Conservation (phyloP, 1,140 invertebrate genomes). For the Calliopsis andreniformis region DNA sequence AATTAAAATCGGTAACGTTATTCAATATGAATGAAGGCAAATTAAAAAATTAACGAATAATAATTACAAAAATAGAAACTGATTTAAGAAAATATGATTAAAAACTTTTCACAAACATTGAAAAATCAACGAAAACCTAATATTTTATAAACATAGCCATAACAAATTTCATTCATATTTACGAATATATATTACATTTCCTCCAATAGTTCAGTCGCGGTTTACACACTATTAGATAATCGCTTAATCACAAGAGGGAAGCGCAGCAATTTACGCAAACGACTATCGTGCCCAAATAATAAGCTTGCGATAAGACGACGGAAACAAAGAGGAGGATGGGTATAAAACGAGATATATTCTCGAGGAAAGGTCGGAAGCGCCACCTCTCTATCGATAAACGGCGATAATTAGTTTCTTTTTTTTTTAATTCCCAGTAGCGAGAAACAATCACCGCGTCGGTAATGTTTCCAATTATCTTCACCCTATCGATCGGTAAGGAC, state of each 20-base stretch:
- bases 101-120: too few relatives aligned
- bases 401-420: slow-evolving; percentile 20
- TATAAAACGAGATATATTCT: not conserved
- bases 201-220: too few relatives aligned
- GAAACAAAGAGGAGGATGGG: not conserved
- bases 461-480: slow-evolving; percentile 39
- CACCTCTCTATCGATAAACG: slow-evolving; percentile 38
- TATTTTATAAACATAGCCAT: too few relatives aligned
- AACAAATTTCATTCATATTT: too few relatives aligned
- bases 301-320: not conserved
- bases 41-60: too few relatives aligned
- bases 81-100: too few relatives aligned
- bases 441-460: slow-evolving; percentile 34
- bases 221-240: not conserved
- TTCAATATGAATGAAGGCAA: too few relatives aligned
- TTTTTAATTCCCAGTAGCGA: slow-evolving; percentile 19
- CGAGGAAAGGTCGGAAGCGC: slow-evolving; percentile 12
- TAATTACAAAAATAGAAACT: too few relatives aligned
- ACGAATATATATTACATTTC: too few relatives aligned
- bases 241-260: not conserved
- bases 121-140: too few relatives aligned
- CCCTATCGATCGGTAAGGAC: slow-evolving; percentile 50
- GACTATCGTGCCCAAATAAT: not conserved
- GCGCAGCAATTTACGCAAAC: not conserved
- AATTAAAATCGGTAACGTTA: too few relatives aligned